phyloP scores from a whole-genome alignment of 2,113 vertebrate genomes.

The Fulica atra region DNA sequence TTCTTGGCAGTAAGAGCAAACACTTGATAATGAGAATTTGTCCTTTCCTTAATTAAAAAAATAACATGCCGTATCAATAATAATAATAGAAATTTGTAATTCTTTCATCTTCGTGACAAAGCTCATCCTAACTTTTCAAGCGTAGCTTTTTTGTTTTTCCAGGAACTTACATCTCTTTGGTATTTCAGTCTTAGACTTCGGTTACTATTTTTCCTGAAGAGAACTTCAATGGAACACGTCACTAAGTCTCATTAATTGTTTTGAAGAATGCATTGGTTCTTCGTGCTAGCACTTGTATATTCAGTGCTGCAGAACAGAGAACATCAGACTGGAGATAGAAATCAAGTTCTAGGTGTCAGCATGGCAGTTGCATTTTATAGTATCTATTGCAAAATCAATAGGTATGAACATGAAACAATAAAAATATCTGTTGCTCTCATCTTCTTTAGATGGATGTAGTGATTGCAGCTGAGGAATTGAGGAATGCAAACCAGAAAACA shows the following conservation, averaged over 20 bases:
- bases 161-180: neutral
- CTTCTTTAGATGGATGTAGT: constrained; percentile 70
- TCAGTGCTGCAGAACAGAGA: neutral
- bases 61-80: neutral
- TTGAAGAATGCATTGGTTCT: neutral
- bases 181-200: neutral
- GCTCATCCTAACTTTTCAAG: neutral
- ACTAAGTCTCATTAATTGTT: neutral
- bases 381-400: neutral
- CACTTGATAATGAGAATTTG: neutral
- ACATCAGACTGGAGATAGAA: neutral
- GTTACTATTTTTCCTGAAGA: neutral
- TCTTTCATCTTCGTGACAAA: neutral
- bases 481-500: constrained; percentile 73
- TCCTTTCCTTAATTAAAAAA: neutral
- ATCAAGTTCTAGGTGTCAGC: neutral
- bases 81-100: neutral
- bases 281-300: neutral
- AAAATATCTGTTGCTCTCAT: neutral
- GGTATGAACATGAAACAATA: neutral
- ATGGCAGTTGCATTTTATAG: neutral
- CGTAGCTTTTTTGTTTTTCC: neutral
- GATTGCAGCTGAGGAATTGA: constrained; percentile 75
- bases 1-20: neutral
- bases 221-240: neutral